Conservation (phyloP, 2,888 invertebrate species). For the Rhyacophila evoluta region DNA sequence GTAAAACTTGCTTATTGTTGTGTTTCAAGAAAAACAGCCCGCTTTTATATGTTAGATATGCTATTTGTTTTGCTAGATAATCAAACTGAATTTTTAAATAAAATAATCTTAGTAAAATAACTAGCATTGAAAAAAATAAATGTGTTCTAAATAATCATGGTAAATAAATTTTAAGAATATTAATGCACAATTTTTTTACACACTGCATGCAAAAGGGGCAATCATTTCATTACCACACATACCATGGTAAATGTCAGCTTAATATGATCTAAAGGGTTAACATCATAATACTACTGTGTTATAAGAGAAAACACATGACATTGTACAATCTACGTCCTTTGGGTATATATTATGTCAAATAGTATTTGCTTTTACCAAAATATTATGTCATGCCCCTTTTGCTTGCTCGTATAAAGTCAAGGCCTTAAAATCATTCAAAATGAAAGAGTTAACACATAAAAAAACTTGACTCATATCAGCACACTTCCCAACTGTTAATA, state of each 20-base stretch:
- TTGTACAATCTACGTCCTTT: too few species aligned
- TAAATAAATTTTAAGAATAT: conserved; percentile 1
- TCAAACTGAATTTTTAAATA: conserved; percentile 12
- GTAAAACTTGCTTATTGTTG: neutral
- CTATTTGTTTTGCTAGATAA: conserved; percentile 2
- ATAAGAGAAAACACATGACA: too few species aligned
- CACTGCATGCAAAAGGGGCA: conserved; percentile 8
- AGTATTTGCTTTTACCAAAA: too few species aligned
- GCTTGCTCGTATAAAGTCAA: too few species aligned
- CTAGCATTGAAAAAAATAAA: conserved; percentile 14
- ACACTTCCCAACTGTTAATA: neutral
- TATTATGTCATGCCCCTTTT: too few species aligned
- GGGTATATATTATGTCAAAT: too few species aligned
- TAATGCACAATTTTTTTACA: conserved; percentile 7
- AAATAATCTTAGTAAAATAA: neutral
- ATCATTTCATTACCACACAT: neutral
- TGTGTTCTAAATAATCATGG: neutral
- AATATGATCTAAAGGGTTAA: too few species aligned
- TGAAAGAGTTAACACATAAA: too few species aligned
- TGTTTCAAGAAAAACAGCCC: neutral
- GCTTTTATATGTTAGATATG: neutral
- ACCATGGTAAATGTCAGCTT: too few species aligned
- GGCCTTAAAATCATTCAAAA: too few species aligned
- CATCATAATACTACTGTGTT: too few species aligned
- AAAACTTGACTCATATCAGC: neutral